phyloP scores from a whole-genome alignment of 64 coral and sea anemone species.

The Montipora capricornis region DNA sequence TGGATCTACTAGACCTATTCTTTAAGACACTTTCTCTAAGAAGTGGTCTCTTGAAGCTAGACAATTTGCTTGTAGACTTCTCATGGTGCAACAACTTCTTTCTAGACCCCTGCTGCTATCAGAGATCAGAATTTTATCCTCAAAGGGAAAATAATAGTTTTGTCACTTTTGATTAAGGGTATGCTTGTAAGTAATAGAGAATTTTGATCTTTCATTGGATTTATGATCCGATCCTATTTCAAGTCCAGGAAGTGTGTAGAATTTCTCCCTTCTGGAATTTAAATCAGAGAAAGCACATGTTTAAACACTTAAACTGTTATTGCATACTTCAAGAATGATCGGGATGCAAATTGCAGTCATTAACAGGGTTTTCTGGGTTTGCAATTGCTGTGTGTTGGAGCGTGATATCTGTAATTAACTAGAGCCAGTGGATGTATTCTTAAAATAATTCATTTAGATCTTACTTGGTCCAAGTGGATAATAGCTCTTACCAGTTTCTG shows the following conservation, averaged over 20 bases:
- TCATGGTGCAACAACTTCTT: neutral
- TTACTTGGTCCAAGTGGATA: no score
- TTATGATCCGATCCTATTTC: neutral
- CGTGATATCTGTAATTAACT: no score
- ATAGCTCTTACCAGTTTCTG: no score
- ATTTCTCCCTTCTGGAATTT: neutral
- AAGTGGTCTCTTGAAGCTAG: neutral
- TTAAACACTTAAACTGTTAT: neutral
- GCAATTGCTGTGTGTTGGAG: neutral
- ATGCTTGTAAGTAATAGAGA: neutral
- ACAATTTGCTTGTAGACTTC: neutral
- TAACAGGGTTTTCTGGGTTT: neutral
- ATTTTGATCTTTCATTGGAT: neutral
- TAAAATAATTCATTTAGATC: no score
- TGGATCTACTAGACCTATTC: conserved; percentile 19
- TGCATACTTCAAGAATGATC: conserved; percentile 13
- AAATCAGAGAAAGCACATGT: neutral
- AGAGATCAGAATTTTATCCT: neutral
- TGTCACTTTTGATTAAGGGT: neutral
- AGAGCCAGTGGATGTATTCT: no score
- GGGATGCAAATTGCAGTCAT: neutral
- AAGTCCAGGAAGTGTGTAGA: neutral
- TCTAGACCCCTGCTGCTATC: neutral
- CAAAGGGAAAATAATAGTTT: neutral
- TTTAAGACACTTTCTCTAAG: neutral